Percentiles rank a stretch among this genome's conserved stretches.
These are phyloP conservation scores for Tokudaia muenninki DNA, from an alignment of 2,797 vertebrate genomes.

Conservation along the genomic window DNA sequence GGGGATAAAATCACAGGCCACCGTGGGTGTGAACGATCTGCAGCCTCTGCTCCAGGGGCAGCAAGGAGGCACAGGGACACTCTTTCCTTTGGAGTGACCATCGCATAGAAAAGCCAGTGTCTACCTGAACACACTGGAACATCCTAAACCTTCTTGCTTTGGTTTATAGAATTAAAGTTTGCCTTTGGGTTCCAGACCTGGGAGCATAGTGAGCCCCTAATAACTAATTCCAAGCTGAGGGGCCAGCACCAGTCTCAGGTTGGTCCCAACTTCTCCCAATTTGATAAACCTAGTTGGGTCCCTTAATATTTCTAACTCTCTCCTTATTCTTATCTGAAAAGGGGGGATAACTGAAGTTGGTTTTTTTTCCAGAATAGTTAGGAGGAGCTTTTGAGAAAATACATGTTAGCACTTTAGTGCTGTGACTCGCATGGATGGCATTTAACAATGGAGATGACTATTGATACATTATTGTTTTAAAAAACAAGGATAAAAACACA, in stretches of 20 bases:
- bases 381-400: slow-evolving; percentile 14
- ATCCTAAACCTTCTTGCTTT: not conserved
- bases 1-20: not conserved
- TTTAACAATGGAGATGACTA: not conserved
- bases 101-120: not conserved
- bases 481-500: not conserved
- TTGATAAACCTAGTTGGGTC: not conserved
- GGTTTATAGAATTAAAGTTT: not conserved
- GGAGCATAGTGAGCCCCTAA: not conserved
- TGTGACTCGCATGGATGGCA: not conserved
- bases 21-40: not conserved
- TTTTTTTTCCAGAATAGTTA: not conserved
- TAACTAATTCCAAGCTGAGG: not conserved
- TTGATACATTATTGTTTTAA: not conserved
- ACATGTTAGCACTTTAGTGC: not conserved
- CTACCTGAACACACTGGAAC: not conserved
- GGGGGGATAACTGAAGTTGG: not conserved
- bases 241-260: not conserved
- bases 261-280: not conserved
- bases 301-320: not conserved
- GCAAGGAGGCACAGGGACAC: not conserved
- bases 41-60: not conserved
- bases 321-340: not conserved
- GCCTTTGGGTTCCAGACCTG: not conserved
- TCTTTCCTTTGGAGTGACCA: not conserved